Percentiles rank a stretch among this genome's conserved stretches.
These are phyloP conservation scores for Elaphurus davidianus DNA, from an alignment of 2,113 vertebrate species.

Conservation along the genomic window DNA sequence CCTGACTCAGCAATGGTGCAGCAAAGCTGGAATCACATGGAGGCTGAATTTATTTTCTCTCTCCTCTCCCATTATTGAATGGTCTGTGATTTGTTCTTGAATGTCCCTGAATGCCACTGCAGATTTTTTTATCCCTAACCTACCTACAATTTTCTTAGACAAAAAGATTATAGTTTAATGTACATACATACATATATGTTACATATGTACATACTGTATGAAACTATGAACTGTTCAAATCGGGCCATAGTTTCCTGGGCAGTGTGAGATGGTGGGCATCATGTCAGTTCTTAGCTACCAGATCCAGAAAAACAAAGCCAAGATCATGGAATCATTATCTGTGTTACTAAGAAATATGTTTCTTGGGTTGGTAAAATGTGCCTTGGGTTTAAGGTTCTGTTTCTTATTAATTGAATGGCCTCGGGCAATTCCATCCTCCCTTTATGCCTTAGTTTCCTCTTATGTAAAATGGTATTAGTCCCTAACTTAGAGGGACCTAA, in stretches of 20 bases:
- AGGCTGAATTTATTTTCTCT: conserved; percentile 4
- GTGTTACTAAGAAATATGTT: background rate
- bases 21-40: background rate
- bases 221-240: background rate
- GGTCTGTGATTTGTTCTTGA: background rate
- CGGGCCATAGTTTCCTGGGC: background rate
- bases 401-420: background rate
- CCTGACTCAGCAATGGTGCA: conserved; percentile 32
- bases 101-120: background rate
- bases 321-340: background rate
- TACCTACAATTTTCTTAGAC: background rate
- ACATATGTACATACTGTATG: background rate
- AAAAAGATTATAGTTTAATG: background rate
- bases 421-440: background rate
- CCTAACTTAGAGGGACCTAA: background rate
- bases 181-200: background rate
- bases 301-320: background rate
- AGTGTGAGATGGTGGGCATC: background rate
- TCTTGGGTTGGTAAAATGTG: background rate
- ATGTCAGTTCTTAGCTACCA: background rate
- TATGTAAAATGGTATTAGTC: background rate
- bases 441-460: background rate
- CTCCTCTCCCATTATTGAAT: background rate
- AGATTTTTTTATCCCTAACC: background rate
- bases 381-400: background rate